Evolutionary conservation across 2,797 vertebrate genomes (phyloP).

Genomic region (Rhinatrema bivittatum): DNA sequence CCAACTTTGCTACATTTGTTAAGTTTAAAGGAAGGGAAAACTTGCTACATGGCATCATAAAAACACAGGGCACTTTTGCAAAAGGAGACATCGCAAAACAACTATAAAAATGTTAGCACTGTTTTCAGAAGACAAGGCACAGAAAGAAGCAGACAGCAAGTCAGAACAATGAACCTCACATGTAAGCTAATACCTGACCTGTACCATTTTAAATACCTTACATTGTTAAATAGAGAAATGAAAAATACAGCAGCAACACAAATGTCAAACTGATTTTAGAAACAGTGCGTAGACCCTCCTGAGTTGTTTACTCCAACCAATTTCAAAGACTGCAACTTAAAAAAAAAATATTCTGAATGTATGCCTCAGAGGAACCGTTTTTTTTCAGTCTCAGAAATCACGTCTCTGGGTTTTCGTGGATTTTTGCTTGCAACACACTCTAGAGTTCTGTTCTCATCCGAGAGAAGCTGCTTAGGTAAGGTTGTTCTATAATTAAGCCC

Average conservation of each 20-base stretch:
- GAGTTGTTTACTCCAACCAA: conserved; percentile 64
- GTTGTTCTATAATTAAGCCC: conserved; percentile 53
- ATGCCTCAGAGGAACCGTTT: conserved; percentile 57
- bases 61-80: conserved; percentile 59
- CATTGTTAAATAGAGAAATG: conserved; percentile 70
- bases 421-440: conserved; percentile 57
- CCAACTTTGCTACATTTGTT: conserved; percentile 20
- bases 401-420: conserved; percentile 55
- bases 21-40: conserved; percentile 26
- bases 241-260: conserved; percentile 84
- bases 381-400: conserved; percentile 63
- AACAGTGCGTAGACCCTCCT: conserved; percentile 92
- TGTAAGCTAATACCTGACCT: conserved; percentile 59
- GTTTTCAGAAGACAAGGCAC: conserved; percentile 81
- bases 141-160: conserved; percentile 68
- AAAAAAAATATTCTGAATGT: conserved; percentile 52
- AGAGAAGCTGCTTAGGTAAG: conserved; percentile 48
- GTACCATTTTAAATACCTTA: conserved; percentile 72
- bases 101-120: conserved; percentile 57
- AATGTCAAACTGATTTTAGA: conserved; percentile 83
- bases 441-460: conserved; percentile 54
- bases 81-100: conserved; percentile 51
- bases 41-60: conserved; percentile 35
- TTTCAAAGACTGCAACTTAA: conserved; percentile 58
- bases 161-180: conserved; percentile 64